Evolutionary conservation across 2,113 vertebrate species (phyloP).

Genomic region (Pan paniscus): DNA sequence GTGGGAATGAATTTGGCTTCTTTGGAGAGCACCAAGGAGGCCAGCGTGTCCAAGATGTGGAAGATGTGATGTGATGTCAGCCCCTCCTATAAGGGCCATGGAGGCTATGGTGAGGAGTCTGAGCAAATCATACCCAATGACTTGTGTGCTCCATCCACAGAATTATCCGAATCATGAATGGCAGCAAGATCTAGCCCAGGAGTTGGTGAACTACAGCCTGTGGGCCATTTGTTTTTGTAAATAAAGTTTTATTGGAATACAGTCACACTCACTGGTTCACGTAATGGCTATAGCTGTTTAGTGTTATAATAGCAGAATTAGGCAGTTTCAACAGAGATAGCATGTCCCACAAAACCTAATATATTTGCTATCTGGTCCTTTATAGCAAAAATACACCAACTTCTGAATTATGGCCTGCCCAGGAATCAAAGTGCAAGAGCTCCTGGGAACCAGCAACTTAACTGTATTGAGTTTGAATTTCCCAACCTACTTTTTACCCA

Average conservation of each 20-base stretch:
- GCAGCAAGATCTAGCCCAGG: background rate
- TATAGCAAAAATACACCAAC: background rate
- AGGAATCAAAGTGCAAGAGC: background rate
- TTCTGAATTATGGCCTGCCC: accelerated
- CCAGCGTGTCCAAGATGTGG: accelerated
- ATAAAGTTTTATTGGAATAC: conserved; percentile 30
- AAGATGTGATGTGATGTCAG: background rate
- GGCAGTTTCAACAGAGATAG: background rate
- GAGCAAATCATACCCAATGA: background rate
- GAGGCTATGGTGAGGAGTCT: background rate
- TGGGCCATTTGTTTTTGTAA: background rate
- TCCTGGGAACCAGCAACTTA: background rate
- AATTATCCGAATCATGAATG: background rate
- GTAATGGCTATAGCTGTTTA: background rate
- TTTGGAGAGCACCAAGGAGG: background rate
- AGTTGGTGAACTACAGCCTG: background rate
- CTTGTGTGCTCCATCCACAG: background rate
- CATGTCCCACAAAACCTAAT: background rate
- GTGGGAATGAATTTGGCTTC: background rate
- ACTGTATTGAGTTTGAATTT: background rate
- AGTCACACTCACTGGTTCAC: background rate
- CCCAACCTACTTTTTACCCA: background rate
- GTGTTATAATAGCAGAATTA: accelerated
- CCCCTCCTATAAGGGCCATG: accelerated
- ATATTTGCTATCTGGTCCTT: background rate